A percentile compares a stretch with the other conserved stretches of the same genome.
These are phyloP conservation scores for Lasioglossum morio DNA, from an alignment of 2,888 invertebrate genomes.

Conservation along the genomic window DNA sequence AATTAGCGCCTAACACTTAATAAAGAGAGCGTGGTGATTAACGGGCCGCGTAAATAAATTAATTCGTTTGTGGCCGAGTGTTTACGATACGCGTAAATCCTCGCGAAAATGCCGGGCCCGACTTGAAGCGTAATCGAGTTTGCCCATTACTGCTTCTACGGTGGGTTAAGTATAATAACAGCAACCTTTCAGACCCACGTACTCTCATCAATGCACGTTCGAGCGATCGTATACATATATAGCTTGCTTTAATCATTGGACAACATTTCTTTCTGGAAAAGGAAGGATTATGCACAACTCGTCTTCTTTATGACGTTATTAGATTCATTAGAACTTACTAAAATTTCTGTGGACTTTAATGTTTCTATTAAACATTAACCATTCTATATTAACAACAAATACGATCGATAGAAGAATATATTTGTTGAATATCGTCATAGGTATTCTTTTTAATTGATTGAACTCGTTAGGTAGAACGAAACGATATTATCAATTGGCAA, in stretches of 20 bases:
- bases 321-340: neutral
- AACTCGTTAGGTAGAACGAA: no score
- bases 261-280: neutral
- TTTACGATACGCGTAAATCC: constrained; percentile 33
- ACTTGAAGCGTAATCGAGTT: neutral
- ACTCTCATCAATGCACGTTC: neutral
- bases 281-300: neutral
- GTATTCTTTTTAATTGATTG: no score
- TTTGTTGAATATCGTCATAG: no score
- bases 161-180: neutral
- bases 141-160: neutral
- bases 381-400: no score
- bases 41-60: constrained; percentile 30
- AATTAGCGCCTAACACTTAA: constrained; percentile 43
- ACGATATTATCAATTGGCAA: no score
- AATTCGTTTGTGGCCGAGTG: constrained; percentile 23
- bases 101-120: neutral
- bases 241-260: neutral
- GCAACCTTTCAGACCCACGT: neutral
- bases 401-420: no score
- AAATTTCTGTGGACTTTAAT: no score
- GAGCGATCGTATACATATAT: neutral
- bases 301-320: neutral
- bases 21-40: constrained; percentile 27
- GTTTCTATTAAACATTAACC: no score